Percentiles rank a stretch among this genome's conserved stretches.
These are phyloP conservation scores for Teleogryllus occipitalis DNA, from an alignment of 1,140 invertebrate genomes.

Conservation along the genomic window DNA sequence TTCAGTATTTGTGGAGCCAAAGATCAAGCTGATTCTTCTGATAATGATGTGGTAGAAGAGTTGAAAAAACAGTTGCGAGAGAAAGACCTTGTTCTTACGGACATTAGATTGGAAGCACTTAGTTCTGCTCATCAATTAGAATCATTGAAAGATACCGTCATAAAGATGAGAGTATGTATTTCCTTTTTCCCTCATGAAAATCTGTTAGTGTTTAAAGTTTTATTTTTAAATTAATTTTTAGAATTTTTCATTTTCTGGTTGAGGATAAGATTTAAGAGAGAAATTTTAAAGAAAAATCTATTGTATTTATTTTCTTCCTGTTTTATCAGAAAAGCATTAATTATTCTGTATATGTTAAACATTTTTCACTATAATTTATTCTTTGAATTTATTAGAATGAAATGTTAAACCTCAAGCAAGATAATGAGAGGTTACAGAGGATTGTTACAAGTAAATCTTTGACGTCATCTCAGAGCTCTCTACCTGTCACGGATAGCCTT, in stretches of 20 bases:
- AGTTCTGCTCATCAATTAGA: slow-evolving; percentile 95
- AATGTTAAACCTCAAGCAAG: slow-evolving; percentile 92
- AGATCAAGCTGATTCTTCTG: slow-evolving; percentile 24
- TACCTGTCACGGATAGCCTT: slow-evolving; percentile 41
- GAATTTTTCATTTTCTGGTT: no score
- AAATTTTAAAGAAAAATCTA: no score
- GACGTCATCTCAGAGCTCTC: slow-evolving; percentile 68
- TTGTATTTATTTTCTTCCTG: no score
- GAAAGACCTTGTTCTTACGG: slow-evolving; percentile 92
- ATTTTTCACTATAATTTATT: slow-evolving; percentile 12
- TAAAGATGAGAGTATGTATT: slow-evolving; percentile 79
- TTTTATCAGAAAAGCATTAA: no score
- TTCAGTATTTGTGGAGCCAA: slow-evolving; percentile 28
- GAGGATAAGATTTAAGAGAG: no score
- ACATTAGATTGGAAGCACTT: slow-evolving; percentile 89
- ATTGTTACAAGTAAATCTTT: slow-evolving; percentile 73
- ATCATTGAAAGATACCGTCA: slow-evolving; percentile 90
- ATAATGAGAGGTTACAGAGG: slow-evolving; percentile 88
- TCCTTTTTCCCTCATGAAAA: no score
- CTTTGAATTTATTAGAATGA: slow-evolving; percentile 62
- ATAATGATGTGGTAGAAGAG: slow-evolving; percentile 60
- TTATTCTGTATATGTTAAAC: not conserved
- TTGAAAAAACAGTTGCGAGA: slow-evolving; percentile 87
- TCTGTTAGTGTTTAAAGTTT: no score
- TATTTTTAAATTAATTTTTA: no score